phyloP scores from a whole-genome alignment of 2,888 invertebrate species.

The Tiliacea aurago region DNA sequence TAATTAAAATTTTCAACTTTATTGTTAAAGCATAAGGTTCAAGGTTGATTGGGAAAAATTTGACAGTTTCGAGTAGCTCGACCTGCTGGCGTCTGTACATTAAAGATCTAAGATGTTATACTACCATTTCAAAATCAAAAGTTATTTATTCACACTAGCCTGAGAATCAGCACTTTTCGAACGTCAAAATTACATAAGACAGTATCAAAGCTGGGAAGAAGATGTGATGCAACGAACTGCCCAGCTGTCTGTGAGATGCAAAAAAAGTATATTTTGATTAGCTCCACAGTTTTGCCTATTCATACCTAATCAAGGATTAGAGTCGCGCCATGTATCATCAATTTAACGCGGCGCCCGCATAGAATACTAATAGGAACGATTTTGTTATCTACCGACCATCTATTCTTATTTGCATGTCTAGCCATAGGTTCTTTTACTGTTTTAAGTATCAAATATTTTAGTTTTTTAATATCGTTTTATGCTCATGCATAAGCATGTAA shows the following conservation, averaged over 20 bases:
- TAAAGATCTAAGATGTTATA: not conserved
- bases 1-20: too few species aligned
- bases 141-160: not conserved
- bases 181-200: not conserved
- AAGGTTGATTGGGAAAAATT: too few species aligned
- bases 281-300: slow-evolving; percentile 41
- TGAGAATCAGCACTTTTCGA: not conserved
- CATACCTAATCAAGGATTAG: slow-evolving; percentile 66
- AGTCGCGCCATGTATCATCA: slow-evolving; percentile 64
- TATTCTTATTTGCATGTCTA: slow-evolving; percentile 60
- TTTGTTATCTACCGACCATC: slow-evolving; percentile 63
- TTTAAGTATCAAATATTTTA: not conserved
- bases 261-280: not conserved
- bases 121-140: not conserved
- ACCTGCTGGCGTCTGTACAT: too few species aligned
- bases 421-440: not conserved
- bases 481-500: too few species aligned
- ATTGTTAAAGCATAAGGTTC: too few species aligned
- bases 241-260: not conserved
- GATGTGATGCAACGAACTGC: not conserved
- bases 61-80: too few species aligned
- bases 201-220: not conserved
- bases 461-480: not conserved
- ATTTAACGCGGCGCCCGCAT: slow-evolving; percentile 68
- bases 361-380: slow-evolving; percentile 68